phyloP scores from a whole-genome alignment of 1,140 invertebrate genomes.

The Aphis craccivora region DNA sequence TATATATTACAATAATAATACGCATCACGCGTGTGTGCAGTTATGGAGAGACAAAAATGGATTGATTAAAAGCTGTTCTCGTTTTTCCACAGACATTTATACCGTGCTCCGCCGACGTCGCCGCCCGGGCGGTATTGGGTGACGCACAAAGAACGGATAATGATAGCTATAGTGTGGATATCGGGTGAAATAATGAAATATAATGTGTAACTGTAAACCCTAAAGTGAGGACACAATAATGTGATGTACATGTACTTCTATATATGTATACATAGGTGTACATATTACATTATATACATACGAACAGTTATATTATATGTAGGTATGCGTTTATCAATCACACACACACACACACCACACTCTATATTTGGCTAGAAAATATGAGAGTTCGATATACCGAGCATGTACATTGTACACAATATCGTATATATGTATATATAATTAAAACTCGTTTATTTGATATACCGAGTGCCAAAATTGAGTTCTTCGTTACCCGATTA shows the following conservation, averaged over 20 bases:
- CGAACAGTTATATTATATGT: background rate
- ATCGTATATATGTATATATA: background rate
- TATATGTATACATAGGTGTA: background rate
- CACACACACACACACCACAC: background rate
- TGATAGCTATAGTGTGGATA: conserved; percentile 47
- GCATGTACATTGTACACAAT: background rate
- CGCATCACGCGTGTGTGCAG: conserved; percentile 58
- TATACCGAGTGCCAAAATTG: background rate
- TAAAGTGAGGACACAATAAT: conserved; percentile 43
- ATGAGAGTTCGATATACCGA: background rate
- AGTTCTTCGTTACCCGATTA: background rate
- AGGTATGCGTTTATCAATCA: background rate
- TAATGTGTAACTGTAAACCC: conserved; percentile 56
- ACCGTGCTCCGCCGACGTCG: background rate
- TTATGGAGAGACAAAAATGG: conserved; percentile 29
- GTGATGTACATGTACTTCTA: background rate
- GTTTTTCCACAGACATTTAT: conserved; percentile 46
- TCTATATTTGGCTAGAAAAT: background rate
- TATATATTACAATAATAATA: background rate
- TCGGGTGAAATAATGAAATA: conserved; percentile 58
- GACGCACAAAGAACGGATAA: conserved; percentile 34
- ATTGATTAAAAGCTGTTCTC: conserved; percentile 56
- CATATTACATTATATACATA: background rate
- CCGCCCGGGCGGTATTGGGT: conserved; percentile 40
- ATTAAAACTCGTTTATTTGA: background rate